Conservation (phyloP, 2,113 vertebrate species). For the Blennius ocellaris region DNA sequence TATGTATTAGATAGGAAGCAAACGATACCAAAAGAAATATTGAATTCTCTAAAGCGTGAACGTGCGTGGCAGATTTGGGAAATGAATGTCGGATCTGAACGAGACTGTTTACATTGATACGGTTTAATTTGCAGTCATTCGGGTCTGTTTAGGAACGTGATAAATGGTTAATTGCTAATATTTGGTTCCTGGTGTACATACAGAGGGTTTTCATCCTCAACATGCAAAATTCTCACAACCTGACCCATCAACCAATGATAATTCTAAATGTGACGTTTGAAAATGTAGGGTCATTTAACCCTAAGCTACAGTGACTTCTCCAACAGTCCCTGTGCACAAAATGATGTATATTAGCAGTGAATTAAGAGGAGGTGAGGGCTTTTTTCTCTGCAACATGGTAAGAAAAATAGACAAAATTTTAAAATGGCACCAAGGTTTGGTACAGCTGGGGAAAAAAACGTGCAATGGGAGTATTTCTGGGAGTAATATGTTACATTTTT, state of each 20-base stretch:
- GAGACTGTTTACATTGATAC: conserved; percentile 6
- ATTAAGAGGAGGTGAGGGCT: background rate
- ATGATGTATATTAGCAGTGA: no score
- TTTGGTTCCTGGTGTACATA: background rate
- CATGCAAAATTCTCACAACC: background rate
- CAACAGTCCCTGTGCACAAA: no score
- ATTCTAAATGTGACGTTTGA: no score
- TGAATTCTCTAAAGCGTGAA: conserved; percentile 5
- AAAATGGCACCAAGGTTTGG: conserved; percentile 9
- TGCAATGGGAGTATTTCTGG: conserved; percentile 16
- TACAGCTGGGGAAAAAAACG: background rate
- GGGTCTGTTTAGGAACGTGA: conserved; percentile 3
- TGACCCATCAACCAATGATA: background rate
- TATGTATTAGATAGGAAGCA: background rate
- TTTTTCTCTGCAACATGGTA: conserved; percentile 6
- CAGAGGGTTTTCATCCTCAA: background rate
- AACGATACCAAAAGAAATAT: conserved; percentile 3
- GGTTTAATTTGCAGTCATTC: conserved; percentile 8
- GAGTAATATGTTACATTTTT: conserved; percentile 56
- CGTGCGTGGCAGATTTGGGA: conserved; percentile 34
- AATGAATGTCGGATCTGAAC: conserved; percentile 7
- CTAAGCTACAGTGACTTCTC: no score
- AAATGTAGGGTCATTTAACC: no score
- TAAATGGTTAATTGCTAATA: background rate
- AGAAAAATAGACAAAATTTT: background rate